A percentile compares a stretch with the other conserved stretches of the same genome.
Conservation (phyloP, 23 tunicate species). For the Phallusia fumigata region DNA sequence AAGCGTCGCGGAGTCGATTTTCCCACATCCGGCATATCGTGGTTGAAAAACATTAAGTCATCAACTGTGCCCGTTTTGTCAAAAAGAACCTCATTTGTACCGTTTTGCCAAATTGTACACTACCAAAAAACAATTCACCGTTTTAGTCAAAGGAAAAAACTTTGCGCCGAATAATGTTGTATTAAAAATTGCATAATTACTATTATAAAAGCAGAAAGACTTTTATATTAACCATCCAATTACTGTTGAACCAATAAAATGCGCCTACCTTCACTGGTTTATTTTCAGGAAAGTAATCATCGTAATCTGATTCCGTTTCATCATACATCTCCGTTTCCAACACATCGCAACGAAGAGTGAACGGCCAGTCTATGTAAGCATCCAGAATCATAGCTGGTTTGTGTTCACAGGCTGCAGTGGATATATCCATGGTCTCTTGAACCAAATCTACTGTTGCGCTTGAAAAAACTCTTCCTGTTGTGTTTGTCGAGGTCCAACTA, state of each 20-base stretch:
- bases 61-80: neutral
- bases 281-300: neutral
- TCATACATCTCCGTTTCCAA: neutral
- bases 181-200: no score
- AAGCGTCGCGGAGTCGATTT: neutral
- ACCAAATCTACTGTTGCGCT: no score
- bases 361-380: conserved; percentile 1
- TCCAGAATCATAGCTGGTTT: neutral
- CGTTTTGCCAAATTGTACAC: conserved; percentile 10
- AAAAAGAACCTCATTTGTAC: neutral
- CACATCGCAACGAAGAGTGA: neutral
- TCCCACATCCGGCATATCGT: neutral
- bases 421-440: neutral
- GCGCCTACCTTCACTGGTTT: neutral
- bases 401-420: neutral
- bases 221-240: neutral
- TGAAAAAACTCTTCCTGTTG: no score
- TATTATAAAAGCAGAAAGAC: no score
- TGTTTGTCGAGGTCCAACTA: no score
- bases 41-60: neutral
- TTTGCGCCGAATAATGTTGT: neutral
- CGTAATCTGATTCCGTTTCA: neutral
- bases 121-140: neutral
- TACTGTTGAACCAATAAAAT: neutral
- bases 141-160: neutral